These are phyloP conservation scores for Acronicta leporina DNA, from an alignment of 2,888 invertebrate genomes.

Conservation along the genomic window DNA sequence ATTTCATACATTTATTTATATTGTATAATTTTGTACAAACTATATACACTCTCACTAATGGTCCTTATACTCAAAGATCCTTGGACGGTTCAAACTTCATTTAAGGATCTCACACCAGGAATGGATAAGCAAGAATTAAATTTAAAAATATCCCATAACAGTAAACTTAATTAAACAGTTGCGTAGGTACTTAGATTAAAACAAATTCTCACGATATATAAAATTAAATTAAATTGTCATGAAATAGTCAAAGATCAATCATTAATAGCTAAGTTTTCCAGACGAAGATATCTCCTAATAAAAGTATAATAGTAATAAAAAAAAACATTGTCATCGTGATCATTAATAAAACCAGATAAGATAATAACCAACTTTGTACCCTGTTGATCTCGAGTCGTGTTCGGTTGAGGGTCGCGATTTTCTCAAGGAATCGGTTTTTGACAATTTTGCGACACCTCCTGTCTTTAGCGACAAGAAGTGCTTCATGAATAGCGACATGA, in stretches of 20 bases:
- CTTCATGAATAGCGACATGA: too few species aligned
- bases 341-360: too few species aligned
- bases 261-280: too few species aligned
- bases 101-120: constrained; percentile 64
- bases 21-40: constrained; percentile 61
- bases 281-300: too few species aligned
- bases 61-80: constrained; percentile 73
- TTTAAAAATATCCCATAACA: constrained; percentile 48
- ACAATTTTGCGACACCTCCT: too few species aligned
- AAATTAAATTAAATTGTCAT: constrained; percentile 29
- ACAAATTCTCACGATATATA: constrained; percentile 34
- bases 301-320: too few species aligned
- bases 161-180: constrained; percentile 54
- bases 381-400: too few species aligned
- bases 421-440: too few species aligned
- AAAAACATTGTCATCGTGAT: too few species aligned
- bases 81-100: constrained; percentile 74
- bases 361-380: too few species aligned
- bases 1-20: constrained; percentile 6
- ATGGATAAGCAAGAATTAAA: constrained; percentile 59
- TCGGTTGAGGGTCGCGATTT: too few species aligned
- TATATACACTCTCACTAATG: constrained; percentile 74
- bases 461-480: too few species aligned
- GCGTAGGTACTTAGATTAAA: constrained; percentile 47
- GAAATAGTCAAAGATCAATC: not conserved